Base-by-base conservation (phyloP, 2,888 invertebrate genomes). In the Nomada goodeniana region DNA sequence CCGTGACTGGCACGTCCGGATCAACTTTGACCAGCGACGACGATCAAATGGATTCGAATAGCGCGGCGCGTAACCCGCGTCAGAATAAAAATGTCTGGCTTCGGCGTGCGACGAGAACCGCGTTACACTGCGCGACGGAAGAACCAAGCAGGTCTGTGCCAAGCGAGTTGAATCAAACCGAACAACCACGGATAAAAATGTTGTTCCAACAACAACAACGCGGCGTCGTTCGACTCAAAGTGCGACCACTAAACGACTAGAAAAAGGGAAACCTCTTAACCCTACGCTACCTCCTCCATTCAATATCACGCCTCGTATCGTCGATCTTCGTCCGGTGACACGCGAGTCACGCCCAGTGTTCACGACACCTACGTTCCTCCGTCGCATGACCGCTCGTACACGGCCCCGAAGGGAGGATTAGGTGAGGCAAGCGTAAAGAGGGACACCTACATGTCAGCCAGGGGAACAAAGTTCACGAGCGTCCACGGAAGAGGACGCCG, bases 341-440 rank as follows among this genome's bases (percentile, higher is more conserved):
- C 80, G 55, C 75, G 70, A 80, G 79, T 84, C 83, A 83, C 82
- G 79, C 85, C 85, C 76, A 79, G 76, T 65, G 77, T 84, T 78
- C 82, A 65, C 77, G 87, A 83, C 84, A 86, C 83, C 79, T 79
- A 86, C 83, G 79, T 76, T 72, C 78, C 74, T 76, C 65, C 64
- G 64, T 73, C 70, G 60, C 68, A 52, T 63, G 29, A 36, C 36
- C 36, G 36, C 36, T 23, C 42, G 15, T 13, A 15, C 67, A 64
- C 68, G 73, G 76, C 79, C 82, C 85, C 53, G 79, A 59, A 15
- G 20, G 44, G 29, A 59, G 76, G 60, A 69, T 79, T 72, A 72
- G 80, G 50, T 55, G 70, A 47, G 59, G 18, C 47, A 11, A 26
- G 44, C 60, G 29, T 59, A 70, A 57, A 20, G 47, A 50, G 59